A percentile compares a stretch with the other conserved stretches of the same genome.
Evolutionary conservation across 92 coral and sea anemone species (phyloP).

Genomic region (Plumapathes pennacea): DNA sequence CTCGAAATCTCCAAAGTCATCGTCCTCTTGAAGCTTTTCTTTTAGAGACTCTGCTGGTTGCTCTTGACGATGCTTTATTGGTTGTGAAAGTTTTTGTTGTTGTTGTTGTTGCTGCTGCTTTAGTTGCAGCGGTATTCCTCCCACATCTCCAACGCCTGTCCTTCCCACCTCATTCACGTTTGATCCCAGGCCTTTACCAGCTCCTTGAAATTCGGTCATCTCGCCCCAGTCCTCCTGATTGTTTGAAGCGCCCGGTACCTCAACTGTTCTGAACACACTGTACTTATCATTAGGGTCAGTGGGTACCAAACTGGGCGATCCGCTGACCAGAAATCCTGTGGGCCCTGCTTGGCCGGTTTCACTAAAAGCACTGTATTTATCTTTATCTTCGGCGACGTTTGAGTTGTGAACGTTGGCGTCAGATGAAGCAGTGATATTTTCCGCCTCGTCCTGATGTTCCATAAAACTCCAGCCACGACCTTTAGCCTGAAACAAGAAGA

Average conservation of each 20-base stretch:
- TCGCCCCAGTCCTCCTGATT: too few relatives aligned
- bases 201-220: background rate
- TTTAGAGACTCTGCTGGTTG: too few relatives aligned
- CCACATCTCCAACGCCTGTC: background rate
- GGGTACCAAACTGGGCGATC: slow-evolving; percentile 25
- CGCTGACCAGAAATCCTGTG: background rate
- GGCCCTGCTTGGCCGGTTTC: background rate
- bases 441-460: slow-evolving; percentile 19
- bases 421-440: background rate
- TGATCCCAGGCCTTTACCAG: background rate
- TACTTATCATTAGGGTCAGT: slow-evolving; percentile 63
- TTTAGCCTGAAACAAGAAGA: slow-evolving; percentile 29
- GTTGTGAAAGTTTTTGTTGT: background rate
- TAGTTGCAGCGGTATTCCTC: background rate
- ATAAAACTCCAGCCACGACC: slow-evolving; percentile 79
- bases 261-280: slow-evolving; percentile 31
- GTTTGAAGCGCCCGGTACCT: too few relatives aligned
- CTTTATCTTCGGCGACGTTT: too few relatives aligned
- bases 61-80: too few relatives aligned
- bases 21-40: too few relatives aligned
- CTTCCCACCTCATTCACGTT: background rate
- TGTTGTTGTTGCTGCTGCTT: background rate
- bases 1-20: slow-evolving; percentile 64
- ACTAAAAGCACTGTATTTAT: too few relatives aligned
- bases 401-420: slow-evolving; percentile 16